Percentiles rank a stretch among this genome's conserved stretches.
Evolutionary conservation across 1,140 invertebrate species (phyloP).

Genomic region (Theocolax elegans): DNA sequence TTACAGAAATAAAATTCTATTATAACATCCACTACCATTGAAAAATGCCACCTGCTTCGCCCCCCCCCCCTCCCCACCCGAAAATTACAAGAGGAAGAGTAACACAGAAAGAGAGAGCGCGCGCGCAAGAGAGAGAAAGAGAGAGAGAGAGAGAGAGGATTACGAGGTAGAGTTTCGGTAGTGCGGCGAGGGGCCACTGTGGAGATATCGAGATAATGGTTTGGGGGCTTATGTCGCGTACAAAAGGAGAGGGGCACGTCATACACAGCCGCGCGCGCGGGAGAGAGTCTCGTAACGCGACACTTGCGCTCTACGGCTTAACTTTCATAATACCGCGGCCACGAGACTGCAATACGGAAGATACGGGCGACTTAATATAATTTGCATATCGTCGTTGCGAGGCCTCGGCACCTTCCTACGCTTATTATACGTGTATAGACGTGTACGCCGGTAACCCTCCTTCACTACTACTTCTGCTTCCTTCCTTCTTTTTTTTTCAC

Average conservation of each 20-base stretch:
- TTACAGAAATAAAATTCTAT: no score
- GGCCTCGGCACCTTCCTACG: conserved; percentile 12
- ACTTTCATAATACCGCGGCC: conserved; percentile 61
- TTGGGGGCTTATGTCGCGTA: conserved; percentile 47
- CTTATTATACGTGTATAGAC: conserved; percentile 19
- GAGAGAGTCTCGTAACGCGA: conserved; percentile 53
- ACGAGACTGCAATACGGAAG: conserved; percentile 54
- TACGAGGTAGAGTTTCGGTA: background rate
- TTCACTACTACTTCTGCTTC: background rate
- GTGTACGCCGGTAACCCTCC: background rate
- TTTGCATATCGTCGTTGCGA: conserved; percentile 61
- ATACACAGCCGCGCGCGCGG: conserved; percentile 11
- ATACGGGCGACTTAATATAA: conserved; percentile 56
- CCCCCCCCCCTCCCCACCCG: no score
- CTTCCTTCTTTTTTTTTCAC: background rate
- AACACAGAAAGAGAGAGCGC: no score
- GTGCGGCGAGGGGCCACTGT: background rate
- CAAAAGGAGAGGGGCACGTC: conserved; percentile 37
- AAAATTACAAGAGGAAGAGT: no score
- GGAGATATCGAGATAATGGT: conserved; percentile 50
- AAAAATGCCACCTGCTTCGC: no score
- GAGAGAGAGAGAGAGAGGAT: no score
- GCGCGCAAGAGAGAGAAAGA: background rate
- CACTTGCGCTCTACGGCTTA: conserved; percentile 61
- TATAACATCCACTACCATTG: no score